Conservation (phyloP, 2,888 invertebrate genomes). For the Pachymerium ferrugineum region DNA sequence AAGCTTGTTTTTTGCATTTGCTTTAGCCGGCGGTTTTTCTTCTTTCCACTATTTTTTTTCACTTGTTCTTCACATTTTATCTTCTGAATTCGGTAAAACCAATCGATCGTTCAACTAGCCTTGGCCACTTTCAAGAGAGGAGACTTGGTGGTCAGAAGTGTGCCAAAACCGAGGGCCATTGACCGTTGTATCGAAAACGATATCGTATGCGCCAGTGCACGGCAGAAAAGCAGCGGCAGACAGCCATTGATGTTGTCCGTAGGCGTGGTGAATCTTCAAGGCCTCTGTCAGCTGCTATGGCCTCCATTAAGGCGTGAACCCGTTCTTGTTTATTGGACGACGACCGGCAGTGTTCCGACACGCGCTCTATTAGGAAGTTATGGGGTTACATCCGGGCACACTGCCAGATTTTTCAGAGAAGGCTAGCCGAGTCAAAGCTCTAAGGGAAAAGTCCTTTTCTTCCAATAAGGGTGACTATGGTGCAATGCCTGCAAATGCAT, state of each 20-base stretch:
- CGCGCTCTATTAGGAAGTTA: constrained; percentile 27
- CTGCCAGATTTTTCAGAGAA: neutral
- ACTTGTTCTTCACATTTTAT: too few species aligned
- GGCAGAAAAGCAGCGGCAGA: neutral
- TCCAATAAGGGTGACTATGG: constrained; percentile 14
- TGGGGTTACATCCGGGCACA: constrained; percentile 27
- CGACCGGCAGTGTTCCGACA: constrained; percentile 24
- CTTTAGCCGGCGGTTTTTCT: too few species aligned
- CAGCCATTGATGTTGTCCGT: constrained; percentile 1
- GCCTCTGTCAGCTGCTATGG: constrained; percentile 23
- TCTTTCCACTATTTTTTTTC: too few species aligned
- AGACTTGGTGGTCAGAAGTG: constrained; percentile 7
- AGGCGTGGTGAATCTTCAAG: constrained; percentile 23
- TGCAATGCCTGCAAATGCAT: constrained; percentile 19
- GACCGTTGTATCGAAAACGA: neutral
- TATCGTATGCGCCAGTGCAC: constrained; percentile 19
- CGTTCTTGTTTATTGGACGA: constrained; percentile 27
- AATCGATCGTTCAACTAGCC: neutral
- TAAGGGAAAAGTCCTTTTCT: constrained; percentile 24
- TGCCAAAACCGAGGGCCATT: constrained; percentile 7
- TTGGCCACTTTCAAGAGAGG: neutral
- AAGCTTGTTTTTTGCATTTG: too few species aligned
- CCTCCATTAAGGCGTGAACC: constrained; percentile 25
- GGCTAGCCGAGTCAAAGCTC: constrained; percentile 23
- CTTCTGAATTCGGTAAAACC: too few species aligned